Percentiles rank a stretch among this genome's conserved stretches.
These are phyloP conservation scores for Phania funesta DNA, from an alignment of 2,888 invertebrate species.

Conservation along the genomic window DNA sequence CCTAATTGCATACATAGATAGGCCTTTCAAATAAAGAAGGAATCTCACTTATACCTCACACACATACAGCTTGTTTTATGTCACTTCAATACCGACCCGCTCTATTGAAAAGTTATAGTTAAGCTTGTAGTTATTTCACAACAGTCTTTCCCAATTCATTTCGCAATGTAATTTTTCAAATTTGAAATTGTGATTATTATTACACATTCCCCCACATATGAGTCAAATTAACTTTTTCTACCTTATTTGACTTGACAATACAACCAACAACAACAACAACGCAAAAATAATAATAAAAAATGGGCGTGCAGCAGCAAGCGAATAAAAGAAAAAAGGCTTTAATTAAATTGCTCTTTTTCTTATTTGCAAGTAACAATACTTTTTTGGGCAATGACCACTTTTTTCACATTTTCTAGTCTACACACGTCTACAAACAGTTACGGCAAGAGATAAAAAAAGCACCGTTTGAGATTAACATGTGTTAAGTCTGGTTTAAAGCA, in stretches of 20 bases:
- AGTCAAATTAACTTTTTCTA: slow-evolving; percentile 14
- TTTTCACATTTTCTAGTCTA: slow-evolving; percentile 35
- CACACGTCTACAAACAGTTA: not conserved
- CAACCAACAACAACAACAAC: too few relatives aligned
- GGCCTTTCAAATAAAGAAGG: too few relatives aligned
- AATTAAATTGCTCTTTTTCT: slow-evolving; percentile 36
- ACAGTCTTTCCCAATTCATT: not conserved
- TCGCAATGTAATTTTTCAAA: not conserved
- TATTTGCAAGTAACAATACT: slow-evolving; percentile 24
- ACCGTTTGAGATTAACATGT: slow-evolving; percentile 61
- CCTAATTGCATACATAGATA: too few relatives aligned
- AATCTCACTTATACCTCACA: too few relatives aligned
- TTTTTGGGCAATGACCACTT: slow-evolving; percentile 58
- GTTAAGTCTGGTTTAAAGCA: slow-evolving; percentile 59
- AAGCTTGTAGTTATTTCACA: not conserved
- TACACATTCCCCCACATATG: slow-evolving; percentile 35
- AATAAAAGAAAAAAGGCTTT: slow-evolving; percentile 18
- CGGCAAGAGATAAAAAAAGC: slow-evolving; percentile 20
- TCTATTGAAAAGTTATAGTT: too few relatives aligned
- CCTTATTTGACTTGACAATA: slow-evolving; percentile 10
- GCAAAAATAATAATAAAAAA: slow-evolving; percentile 18
- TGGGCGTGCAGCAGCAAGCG: slow-evolving; percentile 33
- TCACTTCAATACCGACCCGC: too few relatives aligned
- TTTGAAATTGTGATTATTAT: slow-evolving; percentile 11
- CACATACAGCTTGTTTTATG: too few relatives aligned